Base-by-base conservation (phyloP, 92 coral and sea anemone species). In the Pocillopora meandrina region DNA sequence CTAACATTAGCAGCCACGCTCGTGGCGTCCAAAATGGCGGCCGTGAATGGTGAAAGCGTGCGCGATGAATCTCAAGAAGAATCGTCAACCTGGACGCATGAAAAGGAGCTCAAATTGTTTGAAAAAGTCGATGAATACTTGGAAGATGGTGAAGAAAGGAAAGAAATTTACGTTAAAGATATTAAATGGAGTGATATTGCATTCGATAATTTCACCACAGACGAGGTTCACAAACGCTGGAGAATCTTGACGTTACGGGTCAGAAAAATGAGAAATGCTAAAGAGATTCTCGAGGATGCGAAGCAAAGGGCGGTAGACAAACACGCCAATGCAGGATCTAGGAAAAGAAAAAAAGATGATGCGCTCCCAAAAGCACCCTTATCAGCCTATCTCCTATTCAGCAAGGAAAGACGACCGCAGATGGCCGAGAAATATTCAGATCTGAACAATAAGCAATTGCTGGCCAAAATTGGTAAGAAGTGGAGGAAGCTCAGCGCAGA, bases 401-500 rank as follows among this genome's bases (percentile, higher is more conserved):
- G 71, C 2, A 63, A 76, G 58, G 78, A 78, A 2, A 89, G 91
- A 42, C 80, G 92, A 9, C 75, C 78, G 1, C 82, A 65, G 56
- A 15, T 84, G 1, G 64, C 62, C 0, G 69, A 90, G 18, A 89
- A 88, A 26, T 70, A 93, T 52, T 74, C 97, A 12, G 83, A 87
- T 3, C 19, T 91, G 36, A 69, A 26, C 0, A 69, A 7, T 2
- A 18, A 33, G 1, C 93, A 93, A 9, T 10, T 93, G 0, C 20
- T 63, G 12, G 71, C 42, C 57, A 90, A 86, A n/a, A 17, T 91
- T 13, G 76, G 72, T 4, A 70, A 64, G 17, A 91, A 83, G 62
- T 93, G 97, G 97, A 90, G 42, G 1, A 87, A 87, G 58, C 84
- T 93, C 2, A 56, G 91, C 9, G 95, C 91, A 0, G 86, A 89